Evolutionary conservation across 1,140 invertebrate genomes (phyloP).

Genomic region (Pseudomyrmex cubaensis): DNA sequence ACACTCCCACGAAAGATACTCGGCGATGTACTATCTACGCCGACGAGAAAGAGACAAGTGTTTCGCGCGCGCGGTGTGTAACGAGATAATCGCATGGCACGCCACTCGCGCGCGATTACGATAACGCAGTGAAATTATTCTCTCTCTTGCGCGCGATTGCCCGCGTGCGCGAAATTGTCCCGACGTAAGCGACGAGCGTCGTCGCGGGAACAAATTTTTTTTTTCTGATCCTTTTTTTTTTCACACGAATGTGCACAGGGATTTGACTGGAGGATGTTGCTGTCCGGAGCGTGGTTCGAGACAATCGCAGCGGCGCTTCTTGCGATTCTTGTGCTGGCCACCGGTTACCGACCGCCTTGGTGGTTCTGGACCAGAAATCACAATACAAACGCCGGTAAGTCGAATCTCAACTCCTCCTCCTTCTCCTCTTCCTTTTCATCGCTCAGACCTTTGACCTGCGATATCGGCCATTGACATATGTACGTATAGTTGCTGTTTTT

Average conservation of each 20-base stretch:
- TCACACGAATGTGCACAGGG: constrained; percentile 2
- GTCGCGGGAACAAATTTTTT: background rate
- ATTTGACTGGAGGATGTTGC: constrained; percentile 74
- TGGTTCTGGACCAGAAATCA: constrained; percentile 77
- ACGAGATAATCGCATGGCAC: constrained; percentile 25
- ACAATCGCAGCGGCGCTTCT: constrained; percentile 77
- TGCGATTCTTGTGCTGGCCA: constrained; percentile 77
- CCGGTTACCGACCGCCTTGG: constrained; percentile 79
- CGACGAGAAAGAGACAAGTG: constrained; percentile 29
- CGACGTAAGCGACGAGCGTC: background rate
- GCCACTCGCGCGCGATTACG: background rate
- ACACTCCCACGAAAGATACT: constrained; percentile 5
- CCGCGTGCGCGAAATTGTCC: background rate
- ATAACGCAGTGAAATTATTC: constrained; percentile 33
- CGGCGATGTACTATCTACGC: constrained; percentile 34
- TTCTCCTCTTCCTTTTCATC: background rate
- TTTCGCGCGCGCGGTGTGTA: constrained; percentile 18
- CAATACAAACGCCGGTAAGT: constrained; percentile 60
- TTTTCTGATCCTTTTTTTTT: constrained; percentile 42
- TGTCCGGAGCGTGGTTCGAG: constrained; percentile 80
- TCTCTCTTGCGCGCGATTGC: background rate
- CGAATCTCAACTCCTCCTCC: background rate
- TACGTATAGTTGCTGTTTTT: no score
- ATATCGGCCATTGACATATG: constrained; percentile 18
- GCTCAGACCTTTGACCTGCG: background rate